Evolutionary conservation across 30 jellyfish, hydroid and myxozoan species (phyloP).

Genomic region (Pelagia noctiluca): DNA sequence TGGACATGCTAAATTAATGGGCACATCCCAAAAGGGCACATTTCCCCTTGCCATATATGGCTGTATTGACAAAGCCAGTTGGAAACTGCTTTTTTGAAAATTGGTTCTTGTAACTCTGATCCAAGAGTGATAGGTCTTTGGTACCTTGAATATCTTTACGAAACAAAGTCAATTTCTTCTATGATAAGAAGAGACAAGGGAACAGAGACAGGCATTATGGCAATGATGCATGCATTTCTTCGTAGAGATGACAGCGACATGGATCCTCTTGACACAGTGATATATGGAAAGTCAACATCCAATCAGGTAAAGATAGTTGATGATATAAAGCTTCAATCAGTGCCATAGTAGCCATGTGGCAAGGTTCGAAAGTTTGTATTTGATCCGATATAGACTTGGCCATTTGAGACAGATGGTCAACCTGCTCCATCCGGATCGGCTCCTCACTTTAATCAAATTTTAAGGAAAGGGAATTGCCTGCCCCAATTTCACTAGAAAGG

Average conservation of each 20-base stretch:
- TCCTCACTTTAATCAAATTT: not conserved
- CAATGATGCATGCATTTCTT: constrained; percentile 50
- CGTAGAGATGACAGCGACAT: constrained; percentile 14
- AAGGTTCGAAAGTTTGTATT: not conserved
- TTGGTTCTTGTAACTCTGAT: constrained; percentile 23
- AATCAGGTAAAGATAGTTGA: constrained; percentile 4
- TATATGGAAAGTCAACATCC: not conserved
- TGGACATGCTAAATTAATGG: constrained; percentile 1
- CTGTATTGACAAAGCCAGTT: constrained; percentile 49
- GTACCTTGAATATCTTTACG: constrained; percentile 48
- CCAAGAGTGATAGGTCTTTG: constrained; percentile 41
- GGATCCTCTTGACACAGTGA: constrained; percentile 15
- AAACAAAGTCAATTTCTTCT: constrained; percentile 20
- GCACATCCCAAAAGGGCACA: constrained; percentile 1
- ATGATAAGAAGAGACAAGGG: constrained; percentile 38
- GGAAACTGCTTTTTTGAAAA: constrained; percentile 18
- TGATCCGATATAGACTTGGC: constrained; percentile 1
- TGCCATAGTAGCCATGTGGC: not conserved
- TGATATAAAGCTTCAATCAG: not conserved
- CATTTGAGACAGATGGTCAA: not conserved
- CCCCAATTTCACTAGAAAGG: no score
- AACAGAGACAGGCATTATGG: constrained; percentile 54
- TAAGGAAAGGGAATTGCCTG: not conserved
- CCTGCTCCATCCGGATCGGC: constrained; percentile 1
- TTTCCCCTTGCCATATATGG: constrained; percentile 56